phyloP scores from a whole-genome alignment of 1,140 invertebrate species.

The Drosophila orosa region DNA sequence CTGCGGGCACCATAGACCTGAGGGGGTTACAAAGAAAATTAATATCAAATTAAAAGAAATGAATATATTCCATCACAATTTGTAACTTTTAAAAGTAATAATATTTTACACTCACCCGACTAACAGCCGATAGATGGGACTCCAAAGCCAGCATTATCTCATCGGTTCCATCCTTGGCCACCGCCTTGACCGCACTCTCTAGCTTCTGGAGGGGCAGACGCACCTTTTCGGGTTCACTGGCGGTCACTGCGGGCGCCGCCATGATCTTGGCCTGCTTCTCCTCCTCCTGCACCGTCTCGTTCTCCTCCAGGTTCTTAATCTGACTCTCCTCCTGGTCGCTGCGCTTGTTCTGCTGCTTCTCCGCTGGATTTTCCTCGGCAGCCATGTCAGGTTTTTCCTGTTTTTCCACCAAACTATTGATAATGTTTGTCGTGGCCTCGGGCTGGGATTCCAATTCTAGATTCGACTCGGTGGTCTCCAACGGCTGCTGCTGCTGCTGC shows the following conservation, averaged over 20 bases:
- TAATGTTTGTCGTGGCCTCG: conserved; percentile 40
- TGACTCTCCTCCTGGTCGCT: conserved; percentile 57
- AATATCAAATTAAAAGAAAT: background rate
- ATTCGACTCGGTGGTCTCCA: conserved; percentile 39
- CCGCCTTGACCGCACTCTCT: conserved; percentile 85
- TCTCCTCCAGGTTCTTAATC: conserved; percentile 75
- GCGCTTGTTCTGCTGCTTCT: conserved; percentile 72
- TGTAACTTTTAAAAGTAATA: background rate
- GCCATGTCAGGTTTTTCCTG: conserved; percentile 71
- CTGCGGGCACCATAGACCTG: conserved; percentile 69
- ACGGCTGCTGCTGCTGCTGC: conserved; percentile 11
- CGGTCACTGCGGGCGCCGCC: conserved; percentile 49
- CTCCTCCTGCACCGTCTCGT: conserved; percentile 84
- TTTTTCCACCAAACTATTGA: conserved; percentile 61
- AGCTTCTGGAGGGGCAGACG: conserved; percentile 84
- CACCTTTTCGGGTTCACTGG: conserved; percentile 79
- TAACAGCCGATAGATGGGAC: conserved; percentile 84
- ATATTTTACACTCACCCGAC: conserved; percentile 54
- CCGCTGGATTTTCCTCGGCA: conserved; percentile 60
- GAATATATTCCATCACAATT: background rate
- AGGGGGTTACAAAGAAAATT: background rate
- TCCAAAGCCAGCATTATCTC: conserved; percentile 87
- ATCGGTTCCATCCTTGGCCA: conserved; percentile 84
- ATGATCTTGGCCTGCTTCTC: conserved; percentile 72
- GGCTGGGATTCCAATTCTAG: conserved; percentile 25